A percentile compares a stretch with the other conserved stretches of the same genome.
Evolutionary conservation across 1,140 invertebrate genomes (phyloP).

Genomic region (Drepana arcuata): DNA sequence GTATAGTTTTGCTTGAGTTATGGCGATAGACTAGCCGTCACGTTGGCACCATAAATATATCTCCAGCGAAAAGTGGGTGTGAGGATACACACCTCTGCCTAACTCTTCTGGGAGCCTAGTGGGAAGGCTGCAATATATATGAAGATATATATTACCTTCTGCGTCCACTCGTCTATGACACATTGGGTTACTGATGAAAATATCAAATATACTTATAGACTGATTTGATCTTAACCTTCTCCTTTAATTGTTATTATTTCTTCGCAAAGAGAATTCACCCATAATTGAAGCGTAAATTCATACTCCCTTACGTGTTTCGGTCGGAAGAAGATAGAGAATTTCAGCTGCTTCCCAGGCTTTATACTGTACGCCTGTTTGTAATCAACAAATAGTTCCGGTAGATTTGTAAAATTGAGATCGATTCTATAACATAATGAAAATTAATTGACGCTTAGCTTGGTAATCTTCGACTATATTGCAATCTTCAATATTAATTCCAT

Average conservation of each 20-base stretch:
- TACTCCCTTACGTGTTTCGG: constrained; percentile 53
- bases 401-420: constrained; percentile 42
- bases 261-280: constrained; percentile 59
- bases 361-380: constrained; percentile 25
- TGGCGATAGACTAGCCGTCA: too few species aligned
- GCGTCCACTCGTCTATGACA: too few species aligned
- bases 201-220: not conserved
- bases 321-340: constrained; percentile 49
- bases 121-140: too few species aligned
- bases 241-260: constrained; percentile 53
- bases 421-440: constrained; percentile 29
- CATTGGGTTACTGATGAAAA: too few species aligned
- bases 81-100: too few species aligned
- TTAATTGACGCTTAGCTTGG: too few species aligned
- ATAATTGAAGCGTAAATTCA: constrained; percentile 54
- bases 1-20: too few species aligned
- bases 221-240: constrained; percentile 47
- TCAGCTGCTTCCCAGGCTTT: constrained; percentile 25
- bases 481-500: too few species aligned
- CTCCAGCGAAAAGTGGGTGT: too few species aligned
- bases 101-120: not conserved
- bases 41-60: too few species aligned
- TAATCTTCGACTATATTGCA: too few species aligned
- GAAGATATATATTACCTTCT: too few species aligned
- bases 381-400: constrained; percentile 44